These are phyloP conservation scores for Xylota segnis DNA, from an alignment of 2,888 invertebrate genomes.

Conservation along the genomic window DNA sequence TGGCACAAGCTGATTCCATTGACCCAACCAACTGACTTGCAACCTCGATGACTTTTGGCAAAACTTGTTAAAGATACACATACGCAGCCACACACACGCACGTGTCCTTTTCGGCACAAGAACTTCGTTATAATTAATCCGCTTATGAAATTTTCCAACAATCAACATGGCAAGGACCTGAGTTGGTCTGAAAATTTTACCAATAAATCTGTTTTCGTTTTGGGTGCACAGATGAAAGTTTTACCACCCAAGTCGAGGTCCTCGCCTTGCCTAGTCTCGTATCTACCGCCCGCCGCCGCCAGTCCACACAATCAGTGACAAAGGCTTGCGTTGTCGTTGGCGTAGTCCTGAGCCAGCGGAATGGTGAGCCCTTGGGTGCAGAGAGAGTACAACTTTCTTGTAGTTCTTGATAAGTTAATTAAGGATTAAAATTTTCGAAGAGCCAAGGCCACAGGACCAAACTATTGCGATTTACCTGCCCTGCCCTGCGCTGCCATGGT, in stretches of 20 bases:
- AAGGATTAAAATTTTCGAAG: slow-evolving; percentile 78
- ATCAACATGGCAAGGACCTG: slow-evolving; percentile 58
- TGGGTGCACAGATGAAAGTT: slow-evolving; percentile 53
- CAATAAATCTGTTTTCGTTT: slow-evolving; percentile 74
- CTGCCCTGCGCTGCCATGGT: not conserved
- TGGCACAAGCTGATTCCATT: slow-evolving; percentile 4
- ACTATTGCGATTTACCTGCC: slow-evolving; percentile 53
- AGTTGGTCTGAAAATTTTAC: slow-evolving; percentile 64
- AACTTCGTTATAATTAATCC: slow-evolving; percentile 75
- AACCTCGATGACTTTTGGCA: slow-evolving; percentile 22
- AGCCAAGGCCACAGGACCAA: slow-evolving; percentile 60
- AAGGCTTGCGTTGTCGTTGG: slow-evolving; percentile 47
- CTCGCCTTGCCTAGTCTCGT: not conserved
- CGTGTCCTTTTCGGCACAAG: slow-evolving; percentile 49
- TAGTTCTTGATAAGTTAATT: slow-evolving; percentile 79
- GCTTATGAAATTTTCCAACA: slow-evolving; percentile 75
- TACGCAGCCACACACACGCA: slow-evolving; percentile 2
- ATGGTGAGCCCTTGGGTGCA: slow-evolving; percentile 50
- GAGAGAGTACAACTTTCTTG: slow-evolving; percentile 64
- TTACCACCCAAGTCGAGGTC: not conserved
- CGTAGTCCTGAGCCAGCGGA: slow-evolving; percentile 20
- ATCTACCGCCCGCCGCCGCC: not conserved
- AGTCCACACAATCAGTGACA: slow-evolving; percentile 48
- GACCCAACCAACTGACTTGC: slow-evolving; percentile 27
- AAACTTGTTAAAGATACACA: slow-evolving; percentile 37